Percentiles rank a stretch among this genome's conserved stretches.
phyloP scores from a whole-genome alignment of 2,113 vertebrate genomes.

The Morone saxatilis region DNA sequence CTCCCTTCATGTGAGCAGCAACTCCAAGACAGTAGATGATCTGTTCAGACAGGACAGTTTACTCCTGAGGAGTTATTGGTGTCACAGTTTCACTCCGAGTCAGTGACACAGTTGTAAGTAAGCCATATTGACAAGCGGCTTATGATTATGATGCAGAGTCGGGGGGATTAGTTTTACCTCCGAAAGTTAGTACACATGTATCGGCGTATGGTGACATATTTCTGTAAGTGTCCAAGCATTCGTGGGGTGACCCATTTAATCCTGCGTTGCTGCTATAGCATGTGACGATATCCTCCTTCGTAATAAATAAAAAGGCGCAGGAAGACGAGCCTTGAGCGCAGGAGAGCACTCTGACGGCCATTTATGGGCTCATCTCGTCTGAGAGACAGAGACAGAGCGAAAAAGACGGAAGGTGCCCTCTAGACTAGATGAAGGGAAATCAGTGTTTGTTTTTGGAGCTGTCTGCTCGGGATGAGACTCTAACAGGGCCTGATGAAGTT shows the following conservation, averaged over 20 bases:
- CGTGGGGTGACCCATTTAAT: constrained; percentile 36
- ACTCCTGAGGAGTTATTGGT: constrained; percentile 22
- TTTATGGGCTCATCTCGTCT: constrained; percentile 22
- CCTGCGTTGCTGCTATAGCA: neutral
- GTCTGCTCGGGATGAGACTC: constrained; percentile 69
- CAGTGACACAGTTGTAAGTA: constrained; percentile 36
- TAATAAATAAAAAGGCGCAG: neutral
- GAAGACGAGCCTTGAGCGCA: neutral
- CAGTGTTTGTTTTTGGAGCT: constrained; percentile 76
- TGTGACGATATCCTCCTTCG: neutral
- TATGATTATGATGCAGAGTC: constrained; percentile 43
- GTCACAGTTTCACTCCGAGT: constrained; percentile 35
- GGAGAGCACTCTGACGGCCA: neutral
- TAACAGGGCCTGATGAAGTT: constrained; percentile 79
- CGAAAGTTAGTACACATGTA: constrained; percentile 10
- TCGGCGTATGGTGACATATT: constrained; percentile 11
- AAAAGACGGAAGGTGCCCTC: constrained; percentile 75
- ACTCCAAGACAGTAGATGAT: constrained; percentile 31
- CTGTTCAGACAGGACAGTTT: constrained; percentile 36
- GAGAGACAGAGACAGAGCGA: constrained; percentile 5
- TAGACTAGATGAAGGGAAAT: constrained; percentile 71
- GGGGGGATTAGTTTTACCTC: constrained; percentile 31
- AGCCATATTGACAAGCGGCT: constrained; percentile 57
- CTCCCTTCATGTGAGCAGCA: constrained; percentile 5
- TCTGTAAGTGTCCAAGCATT: constrained; percentile 18